phyloP scores from a whole-genome alignment of 2,797 vertebrate species.

The Sebastes hopkinsi region DNA sequence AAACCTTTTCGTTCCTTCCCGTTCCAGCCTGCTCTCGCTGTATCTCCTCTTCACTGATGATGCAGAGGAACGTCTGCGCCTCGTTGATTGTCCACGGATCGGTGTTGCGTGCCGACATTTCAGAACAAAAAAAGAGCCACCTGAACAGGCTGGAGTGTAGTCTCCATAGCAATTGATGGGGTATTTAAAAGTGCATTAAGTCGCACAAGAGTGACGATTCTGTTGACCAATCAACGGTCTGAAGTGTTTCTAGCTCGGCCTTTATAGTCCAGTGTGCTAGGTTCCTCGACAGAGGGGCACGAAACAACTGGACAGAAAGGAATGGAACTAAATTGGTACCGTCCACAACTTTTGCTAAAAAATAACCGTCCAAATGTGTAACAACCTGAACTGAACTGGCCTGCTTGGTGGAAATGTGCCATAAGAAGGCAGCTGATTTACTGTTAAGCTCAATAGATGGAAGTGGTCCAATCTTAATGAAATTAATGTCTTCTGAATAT shows the following conservation, averaged over 20 bases:
- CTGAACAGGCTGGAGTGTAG: too few relatives aligned
- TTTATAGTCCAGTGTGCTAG: too few relatives aligned
- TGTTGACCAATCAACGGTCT: too few relatives aligned
- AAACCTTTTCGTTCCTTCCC: too few relatives aligned
- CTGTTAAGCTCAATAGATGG: not conserved
- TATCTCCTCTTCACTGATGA: too few relatives aligned
- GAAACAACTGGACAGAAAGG: not conserved
- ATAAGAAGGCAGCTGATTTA: constrained; percentile 1
- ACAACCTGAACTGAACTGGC: not conserved
- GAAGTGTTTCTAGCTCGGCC: too few relatives aligned
- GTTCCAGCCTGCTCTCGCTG: too few relatives aligned
- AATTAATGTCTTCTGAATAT: not conserved
- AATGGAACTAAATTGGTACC: not conserved
- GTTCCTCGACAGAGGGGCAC: not conserved
- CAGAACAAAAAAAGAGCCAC: not conserved
- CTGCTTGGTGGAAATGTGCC: not conserved
- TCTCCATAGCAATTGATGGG: too few relatives aligned
- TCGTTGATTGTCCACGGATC: too few relatives aligned
- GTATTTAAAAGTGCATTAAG: too few relatives aligned
- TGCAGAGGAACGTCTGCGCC: too few relatives aligned
- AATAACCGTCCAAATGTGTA: not conserved
- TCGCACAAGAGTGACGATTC: too few relatives aligned
- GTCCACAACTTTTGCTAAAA: not conserved
- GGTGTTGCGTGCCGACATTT: not conserved
- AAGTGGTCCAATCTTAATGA: constrained; percentile 2